phyloP scores from a whole-genome alignment of 1,140 invertebrate genomes.

The roundworm (Caenorhabditis elegans) region DNA sequence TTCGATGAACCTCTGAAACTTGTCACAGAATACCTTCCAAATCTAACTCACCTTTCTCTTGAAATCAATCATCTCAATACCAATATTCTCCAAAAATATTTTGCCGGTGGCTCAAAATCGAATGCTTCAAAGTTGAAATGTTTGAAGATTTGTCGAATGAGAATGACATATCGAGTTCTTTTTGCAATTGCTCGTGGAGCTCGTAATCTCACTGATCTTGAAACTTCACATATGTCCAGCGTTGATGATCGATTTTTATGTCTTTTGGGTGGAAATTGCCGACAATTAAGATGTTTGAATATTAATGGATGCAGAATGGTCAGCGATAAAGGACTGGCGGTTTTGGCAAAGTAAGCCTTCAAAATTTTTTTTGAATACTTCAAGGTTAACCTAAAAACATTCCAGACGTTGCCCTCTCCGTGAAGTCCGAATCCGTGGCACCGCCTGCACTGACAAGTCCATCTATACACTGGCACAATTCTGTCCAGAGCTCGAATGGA shows the following conservation, averaged over 20 bases:
- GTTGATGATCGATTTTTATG: slow-evolving; percentile 62
- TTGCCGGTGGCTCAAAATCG: slow-evolving; percentile 49
- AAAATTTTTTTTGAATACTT: background rate
- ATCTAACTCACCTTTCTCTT: slow-evolving; percentile 54
- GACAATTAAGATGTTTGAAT: slow-evolving; percentile 50
- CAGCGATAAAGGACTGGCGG: slow-evolving; percentile 60
- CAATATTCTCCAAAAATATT: slow-evolving; percentile 49
- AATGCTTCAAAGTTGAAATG: slow-evolving; percentile 49
- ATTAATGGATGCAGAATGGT: slow-evolving; percentile 65
- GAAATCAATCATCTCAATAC: slow-evolving; percentile 59
- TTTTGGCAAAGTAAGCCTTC: slow-evolving; percentile 48
- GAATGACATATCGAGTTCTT: slow-evolving; percentile 61
- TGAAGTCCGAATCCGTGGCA: slow-evolving; percentile 62
- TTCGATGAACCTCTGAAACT: slow-evolving; percentile 54
- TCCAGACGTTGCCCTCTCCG: slow-evolving; percentile 54
- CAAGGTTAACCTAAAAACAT: too few relatives aligned
- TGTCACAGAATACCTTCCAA: slow-evolving; percentile 50
- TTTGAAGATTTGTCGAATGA: slow-evolving; percentile 55
- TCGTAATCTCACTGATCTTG: slow-evolving; percentile 53
- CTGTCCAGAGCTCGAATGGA: slow-evolving; percentile 63
- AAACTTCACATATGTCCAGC: slow-evolving; percentile 58
- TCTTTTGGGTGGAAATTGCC: slow-evolving; percentile 60
- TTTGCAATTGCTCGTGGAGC: slow-evolving; percentile 63
- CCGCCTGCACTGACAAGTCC: slow-evolving; percentile 62
- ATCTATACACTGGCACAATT: slow-evolving; percentile 62